A percentile compares a stretch with the other conserved stretches of the same genome.
These are phyloP conservation scores for Peromyscus melanophrys DNA, from an alignment of 2,797 vertebrate genomes.

Conservation along the genomic window DNA sequence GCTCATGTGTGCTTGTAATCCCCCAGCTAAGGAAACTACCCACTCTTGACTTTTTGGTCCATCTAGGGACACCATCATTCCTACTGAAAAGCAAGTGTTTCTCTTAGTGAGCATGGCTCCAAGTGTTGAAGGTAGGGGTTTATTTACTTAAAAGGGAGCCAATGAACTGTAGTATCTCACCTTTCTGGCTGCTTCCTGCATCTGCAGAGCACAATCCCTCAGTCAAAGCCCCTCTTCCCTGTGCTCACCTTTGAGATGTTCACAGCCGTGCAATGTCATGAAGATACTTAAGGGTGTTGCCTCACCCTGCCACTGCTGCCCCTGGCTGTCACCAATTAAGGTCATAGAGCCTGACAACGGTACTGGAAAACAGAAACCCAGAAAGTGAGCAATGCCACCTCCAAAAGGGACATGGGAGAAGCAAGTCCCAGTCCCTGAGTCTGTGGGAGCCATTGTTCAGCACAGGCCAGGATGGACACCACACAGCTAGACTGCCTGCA, in stretches of 20 bases:
- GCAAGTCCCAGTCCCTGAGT: background rate
- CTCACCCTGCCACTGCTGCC: background rate
- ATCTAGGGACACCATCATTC: no score
- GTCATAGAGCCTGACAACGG: background rate
- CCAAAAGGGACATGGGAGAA: background rate
- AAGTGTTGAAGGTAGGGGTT: background rate
- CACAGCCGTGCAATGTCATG: background rate
- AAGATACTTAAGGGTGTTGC: background rate
- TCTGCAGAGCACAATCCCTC: no score
- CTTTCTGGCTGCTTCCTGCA: background rate
- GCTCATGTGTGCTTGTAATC: accelerated
- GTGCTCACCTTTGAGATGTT: background rate
- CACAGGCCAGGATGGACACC: background rate
- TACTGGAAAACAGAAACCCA: background rate
- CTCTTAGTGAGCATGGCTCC: background rate
- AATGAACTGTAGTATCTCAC: background rate
- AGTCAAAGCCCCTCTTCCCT: background rate
- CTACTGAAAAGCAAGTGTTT: background rate
- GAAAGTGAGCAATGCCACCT: background rate
- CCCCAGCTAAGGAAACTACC: background rate
- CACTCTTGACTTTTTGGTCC: background rate
- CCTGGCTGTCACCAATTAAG: background rate
- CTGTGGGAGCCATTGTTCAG: background rate
- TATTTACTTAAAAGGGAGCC: background rate
- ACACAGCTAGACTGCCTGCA: background rate